Conservation (phyloP, 2,797 vertebrate genomes). For the Microhierax caerulescens region DNA sequence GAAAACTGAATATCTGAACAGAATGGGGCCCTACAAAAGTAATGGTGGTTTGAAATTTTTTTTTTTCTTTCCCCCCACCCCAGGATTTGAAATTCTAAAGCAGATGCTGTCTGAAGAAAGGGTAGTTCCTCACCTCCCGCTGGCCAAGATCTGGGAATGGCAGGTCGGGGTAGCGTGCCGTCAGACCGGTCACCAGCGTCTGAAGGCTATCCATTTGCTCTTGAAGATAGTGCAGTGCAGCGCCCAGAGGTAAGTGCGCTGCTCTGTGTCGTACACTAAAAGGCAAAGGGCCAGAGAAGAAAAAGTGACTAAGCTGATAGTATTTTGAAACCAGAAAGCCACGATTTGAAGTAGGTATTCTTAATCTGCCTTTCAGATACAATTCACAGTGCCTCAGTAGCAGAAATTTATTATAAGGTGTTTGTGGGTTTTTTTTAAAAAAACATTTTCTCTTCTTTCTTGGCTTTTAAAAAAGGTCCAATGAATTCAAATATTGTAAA, state of each 20-base stretch:
- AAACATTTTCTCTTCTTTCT: not conserved
- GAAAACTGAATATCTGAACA: not conserved
- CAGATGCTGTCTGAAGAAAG: constrained; percentile 92
- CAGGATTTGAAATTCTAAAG: constrained; percentile 96
- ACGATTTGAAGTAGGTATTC: not conserved
- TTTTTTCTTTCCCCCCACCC: too few species aligned
- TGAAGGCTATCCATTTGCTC: constrained; percentile 93
- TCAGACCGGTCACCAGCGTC: constrained; percentile 90
- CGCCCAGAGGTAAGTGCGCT: constrained; percentile 78
- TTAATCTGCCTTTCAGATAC: not conserved
- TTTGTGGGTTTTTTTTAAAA: not conserved
- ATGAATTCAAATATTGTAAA: not conserved
- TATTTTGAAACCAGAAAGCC: not conserved
- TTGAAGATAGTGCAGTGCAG: constrained; percentile 88
- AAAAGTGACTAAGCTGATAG: not conserved
- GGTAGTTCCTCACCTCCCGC: constrained; percentile 84
- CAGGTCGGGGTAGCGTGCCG: constrained; percentile 94
- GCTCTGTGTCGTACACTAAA: accelerated
- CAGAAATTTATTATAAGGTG: not conserved
- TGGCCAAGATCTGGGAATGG: constrained; percentile 95
- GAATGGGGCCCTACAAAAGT: not conserved
- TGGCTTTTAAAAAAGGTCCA: not conserved
- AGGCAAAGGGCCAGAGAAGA: not conserved
- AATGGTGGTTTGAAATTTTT: not conserved
- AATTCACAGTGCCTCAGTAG: not conserved